Conservation (phyloP, 2,888 invertebrate species). For the Exephanes ischioxanthus region DNA sequence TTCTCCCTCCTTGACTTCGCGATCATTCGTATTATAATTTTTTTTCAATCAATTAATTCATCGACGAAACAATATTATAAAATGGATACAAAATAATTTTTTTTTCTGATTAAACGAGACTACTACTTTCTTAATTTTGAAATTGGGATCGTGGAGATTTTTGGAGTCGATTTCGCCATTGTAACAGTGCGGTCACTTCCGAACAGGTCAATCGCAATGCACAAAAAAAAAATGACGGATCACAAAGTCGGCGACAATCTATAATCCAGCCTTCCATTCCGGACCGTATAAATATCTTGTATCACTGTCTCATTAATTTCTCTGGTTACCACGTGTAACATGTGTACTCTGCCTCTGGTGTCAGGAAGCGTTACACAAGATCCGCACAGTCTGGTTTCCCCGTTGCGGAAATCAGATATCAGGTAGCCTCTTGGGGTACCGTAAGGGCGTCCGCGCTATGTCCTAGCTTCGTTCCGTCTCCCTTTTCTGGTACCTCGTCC, state of each 20-base stretch:
- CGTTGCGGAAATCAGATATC: conserved; percentile 79
- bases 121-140: no score
- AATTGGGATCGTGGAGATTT: no score
- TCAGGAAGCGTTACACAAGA: conserved; percentile 55
- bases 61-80: no score
- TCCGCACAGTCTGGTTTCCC: conserved; percentile 68
- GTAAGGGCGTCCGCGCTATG: conserved; percentile 53
- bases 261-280: neutral
- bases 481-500: conserved; percentile 7
- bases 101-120: no score
- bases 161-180: no score
- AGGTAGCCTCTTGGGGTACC: conserved; percentile 62
- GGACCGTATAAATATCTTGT: neutral
- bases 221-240: no score
- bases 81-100: no score
- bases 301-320: conserved; percentile 36
- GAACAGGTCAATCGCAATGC: no score
- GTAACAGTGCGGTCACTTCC: no score
- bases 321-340: conserved; percentile 46
- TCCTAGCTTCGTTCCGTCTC: conserved; percentile 54
- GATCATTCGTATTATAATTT: no score
- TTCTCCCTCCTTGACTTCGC: no score
- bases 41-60: no score
- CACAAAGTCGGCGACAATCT: neutral
- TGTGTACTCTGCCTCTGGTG: neutral